These are phyloP conservation scores for Anser brachyrhynchus DNA, from an alignment of 2,113 vertebrate genomes.

Conservation along the genomic window DNA sequence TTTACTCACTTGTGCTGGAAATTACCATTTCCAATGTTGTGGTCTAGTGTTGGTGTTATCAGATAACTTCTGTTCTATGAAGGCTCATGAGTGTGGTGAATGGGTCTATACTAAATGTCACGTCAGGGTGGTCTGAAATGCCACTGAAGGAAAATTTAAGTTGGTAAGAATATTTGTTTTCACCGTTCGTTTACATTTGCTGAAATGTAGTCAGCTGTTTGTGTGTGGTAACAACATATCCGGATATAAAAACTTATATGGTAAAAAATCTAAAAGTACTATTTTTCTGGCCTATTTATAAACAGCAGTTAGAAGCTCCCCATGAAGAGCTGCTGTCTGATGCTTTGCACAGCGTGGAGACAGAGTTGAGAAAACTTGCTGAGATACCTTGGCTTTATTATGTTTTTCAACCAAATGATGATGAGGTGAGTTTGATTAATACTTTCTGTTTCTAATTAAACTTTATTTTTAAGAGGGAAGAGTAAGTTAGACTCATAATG, in stretches of 20 bases:
- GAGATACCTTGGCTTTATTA: constrained; percentile 96
- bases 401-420: constrained; percentile 91
- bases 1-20: background rate
- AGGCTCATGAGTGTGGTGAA: background rate
- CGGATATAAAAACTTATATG: background rate
- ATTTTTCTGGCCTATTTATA: background rate
- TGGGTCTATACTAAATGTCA: background rate
- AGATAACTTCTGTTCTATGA: background rate
- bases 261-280: background rate
- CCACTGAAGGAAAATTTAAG: background rate
- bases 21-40: background rate
- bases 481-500: background rate
- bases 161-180: background rate
- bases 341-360: constrained; percentile 89
- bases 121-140: background rate
- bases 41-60: background rate
- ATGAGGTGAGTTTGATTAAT: constrained; percentile 83
- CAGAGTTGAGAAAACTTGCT: constrained; percentile 89
- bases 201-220: background rate
- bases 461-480: background rate
- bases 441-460: background rate
- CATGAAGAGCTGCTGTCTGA: constrained; percentile 91
- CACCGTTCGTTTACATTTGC: background rate
- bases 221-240: background rate
- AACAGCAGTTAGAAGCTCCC: constrained; percentile 91